Evolutionary conservation across 35 echinoderm and acorn worm species (phyloP).

Genomic region (Apostichopus californicus): DNA sequence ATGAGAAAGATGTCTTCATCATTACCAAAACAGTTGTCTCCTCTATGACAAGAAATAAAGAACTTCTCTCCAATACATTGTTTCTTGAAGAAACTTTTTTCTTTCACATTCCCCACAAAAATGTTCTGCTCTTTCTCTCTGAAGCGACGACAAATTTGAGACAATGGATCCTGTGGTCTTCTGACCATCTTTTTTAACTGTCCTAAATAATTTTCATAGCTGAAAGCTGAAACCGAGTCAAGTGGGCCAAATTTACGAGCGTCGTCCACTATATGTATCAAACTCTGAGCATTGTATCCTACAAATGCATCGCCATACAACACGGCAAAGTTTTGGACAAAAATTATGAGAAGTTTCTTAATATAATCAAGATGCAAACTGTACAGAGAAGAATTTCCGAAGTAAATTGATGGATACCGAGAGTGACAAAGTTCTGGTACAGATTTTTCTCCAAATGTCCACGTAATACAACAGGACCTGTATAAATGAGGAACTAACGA

Average conservation of each 20-base stretch:
- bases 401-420: conserved; percentile 55
- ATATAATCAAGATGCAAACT: conserved; percentile 48
- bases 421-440: conserved; percentile 65
- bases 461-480: conserved; percentile 55
- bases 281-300: not conserved
- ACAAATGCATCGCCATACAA: conserved; percentile 49
- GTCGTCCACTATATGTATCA: conserved; percentile 51
- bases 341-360: conserved; percentile 44
- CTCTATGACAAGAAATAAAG: no score
- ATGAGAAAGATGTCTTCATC: no score
- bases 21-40: no score
- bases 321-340: conserved; percentile 12
- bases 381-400: conserved; percentile 40
- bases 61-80: no score
- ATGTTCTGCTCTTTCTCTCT: conserved; percentile 9
- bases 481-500: conserved; percentile 69
- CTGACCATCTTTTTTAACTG: conserved; percentile 65
- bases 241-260: conserved; percentile 52
- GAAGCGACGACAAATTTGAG: conserved; percentile 43
- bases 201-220: conserved; percentile 63
- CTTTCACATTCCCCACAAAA: not conserved
- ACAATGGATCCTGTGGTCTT: conserved; percentile 24
- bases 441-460: conserved; percentile 4
- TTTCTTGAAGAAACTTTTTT: not conserved
- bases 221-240: conserved; percentile 65